A percentile compares a stretch with the other conserved stretches of the same genome.
Conservation (phyloP, 1,140 invertebrate species). For the Microplitis demolitor region DNA sequence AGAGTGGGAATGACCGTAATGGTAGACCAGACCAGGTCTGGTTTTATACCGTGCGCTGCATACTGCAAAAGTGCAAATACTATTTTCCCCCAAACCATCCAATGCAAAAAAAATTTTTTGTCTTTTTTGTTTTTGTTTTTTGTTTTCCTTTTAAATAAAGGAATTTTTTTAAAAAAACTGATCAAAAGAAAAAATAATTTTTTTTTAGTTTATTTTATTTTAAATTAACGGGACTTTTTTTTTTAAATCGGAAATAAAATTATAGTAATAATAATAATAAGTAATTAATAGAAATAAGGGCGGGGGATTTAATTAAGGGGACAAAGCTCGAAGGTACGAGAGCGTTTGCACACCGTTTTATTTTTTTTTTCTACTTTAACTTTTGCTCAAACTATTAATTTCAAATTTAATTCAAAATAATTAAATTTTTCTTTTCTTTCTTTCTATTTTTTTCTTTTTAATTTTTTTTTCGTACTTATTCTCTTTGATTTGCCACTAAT, state of each 20-base stretch:
- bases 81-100: conserved; percentile 62
- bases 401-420: conserved; percentile 10
- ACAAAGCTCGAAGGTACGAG: conserved; percentile 9
- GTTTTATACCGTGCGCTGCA: conserved; percentile 98
- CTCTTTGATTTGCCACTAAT: conserved; percentile 47
- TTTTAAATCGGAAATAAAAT: neutral
- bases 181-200: neutral
- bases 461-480: conserved; percentile 26
- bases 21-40: conserved; percentile 93
- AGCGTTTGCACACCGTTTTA: conserved; percentile 15
- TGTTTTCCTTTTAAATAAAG: conserved; percentile 39
- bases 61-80: conserved; percentile 74
- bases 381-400: neutral
- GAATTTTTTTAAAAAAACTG: neutral
- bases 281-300: neutral
- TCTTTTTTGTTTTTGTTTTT: conserved; percentile 33
- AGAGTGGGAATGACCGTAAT: conserved; percentile 93
- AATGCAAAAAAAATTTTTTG: conserved; percentile 46
- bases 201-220: neutral
- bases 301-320: neutral
- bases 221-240: neutral
- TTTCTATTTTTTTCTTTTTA: neutral
- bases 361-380: neutral
- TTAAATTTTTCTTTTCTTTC: conserved; percentile 7
- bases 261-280: neutral